Percentiles rank a stretch among this genome's conserved stretches.
Evolutionary conservation across 2,888 invertebrate species (phyloP).

Genomic region (Drosophila affinis): DNA sequence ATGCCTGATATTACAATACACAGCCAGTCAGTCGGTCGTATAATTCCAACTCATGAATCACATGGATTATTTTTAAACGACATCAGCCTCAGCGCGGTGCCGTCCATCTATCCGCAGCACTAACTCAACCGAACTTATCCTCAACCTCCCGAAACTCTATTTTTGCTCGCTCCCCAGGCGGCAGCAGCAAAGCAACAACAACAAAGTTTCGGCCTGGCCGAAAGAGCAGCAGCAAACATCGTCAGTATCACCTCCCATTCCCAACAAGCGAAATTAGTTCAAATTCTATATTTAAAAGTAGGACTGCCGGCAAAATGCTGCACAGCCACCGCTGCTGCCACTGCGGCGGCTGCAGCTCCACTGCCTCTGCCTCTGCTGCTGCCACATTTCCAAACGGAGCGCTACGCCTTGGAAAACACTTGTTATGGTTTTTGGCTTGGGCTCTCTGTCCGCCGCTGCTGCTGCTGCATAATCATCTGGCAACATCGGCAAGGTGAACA

Average conservation of each 20-base stretch:
- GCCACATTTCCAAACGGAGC: constrained; percentile 61
- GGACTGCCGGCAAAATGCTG: constrained; percentile 72
- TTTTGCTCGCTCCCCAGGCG: constrained; percentile 50
- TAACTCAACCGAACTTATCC: constrained; percentile 31
- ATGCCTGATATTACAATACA: constrained; percentile 37
- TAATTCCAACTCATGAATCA: constrained; percentile 68
- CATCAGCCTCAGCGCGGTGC: constrained; percentile 39
- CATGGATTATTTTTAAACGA: constrained; percentile 68
- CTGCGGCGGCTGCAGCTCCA: constrained; percentile 10
- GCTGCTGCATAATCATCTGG: constrained; percentile 17
- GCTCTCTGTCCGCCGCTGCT: constrained; percentile 31
- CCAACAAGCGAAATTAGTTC: constrained; percentile 78
- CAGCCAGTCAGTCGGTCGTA: constrained; percentile 37
- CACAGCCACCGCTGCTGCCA: constrained; percentile 30
- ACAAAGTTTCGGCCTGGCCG: constrained; percentile 32
- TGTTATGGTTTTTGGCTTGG: constrained; percentile 61
- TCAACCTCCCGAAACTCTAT: constrained; percentile 59
- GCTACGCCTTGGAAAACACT: constrained; percentile 73
- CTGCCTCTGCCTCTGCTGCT: constrained; percentile 32
- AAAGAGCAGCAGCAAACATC: constrained; percentile 41
- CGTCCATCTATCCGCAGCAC: constrained; percentile 34
- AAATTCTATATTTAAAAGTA: constrained; percentile 81
- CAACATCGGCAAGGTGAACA: constrained; percentile 35
- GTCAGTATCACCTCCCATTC: constrained; percentile 56
- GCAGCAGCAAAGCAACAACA: constrained; percentile 14